A percentile compares a stretch with the other conserved stretches of the same genome.
Conservation (phyloP, 2,797 vertebrate genomes). For the Xenopus petersii region DNA sequence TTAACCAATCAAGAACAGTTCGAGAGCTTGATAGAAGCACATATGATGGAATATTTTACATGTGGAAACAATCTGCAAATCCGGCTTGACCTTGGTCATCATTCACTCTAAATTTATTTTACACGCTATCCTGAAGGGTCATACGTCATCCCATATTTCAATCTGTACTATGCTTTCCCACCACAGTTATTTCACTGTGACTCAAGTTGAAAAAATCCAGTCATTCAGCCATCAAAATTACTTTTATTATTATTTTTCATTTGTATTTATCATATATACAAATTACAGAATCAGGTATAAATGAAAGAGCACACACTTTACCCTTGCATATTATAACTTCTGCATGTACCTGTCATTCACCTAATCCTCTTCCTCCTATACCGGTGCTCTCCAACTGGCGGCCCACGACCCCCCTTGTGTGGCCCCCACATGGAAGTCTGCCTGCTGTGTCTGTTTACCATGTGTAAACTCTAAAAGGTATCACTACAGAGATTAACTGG, state of each 20-base stretch:
- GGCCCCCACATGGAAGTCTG: too few relatives aligned
- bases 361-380: too few relatives aligned
- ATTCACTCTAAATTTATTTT: conserved; percentile 38
- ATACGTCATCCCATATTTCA: conserved; percentile 30
- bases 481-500: too few relatives aligned
- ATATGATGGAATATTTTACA: conserved; percentile 39
- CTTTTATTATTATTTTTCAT: background rate
- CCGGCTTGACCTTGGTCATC: conserved; percentile 31
- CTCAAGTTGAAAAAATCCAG: conserved; percentile 19
- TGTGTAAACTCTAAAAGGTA: too few relatives aligned
- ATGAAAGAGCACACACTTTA: background rate
- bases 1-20: conserved; percentile 9
- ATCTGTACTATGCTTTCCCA: conserved; percentile 21
- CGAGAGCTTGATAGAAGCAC: conserved; percentile 13
- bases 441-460: too few relatives aligned
- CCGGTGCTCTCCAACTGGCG: too few relatives aligned
- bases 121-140: conserved; percentile 35
- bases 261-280: background rate
- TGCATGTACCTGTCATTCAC: too few relatives aligned
- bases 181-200: conserved; percentile 20
- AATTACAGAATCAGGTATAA: background rate
- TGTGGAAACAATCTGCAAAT: conserved; percentile 40
- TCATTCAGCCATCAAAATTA: background rate
- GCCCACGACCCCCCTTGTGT: too few relatives aligned
- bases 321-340: background rate